phyloP scores from a whole-genome alignment of 2,888 invertebrate genomes.

The Ecliptopera silaceata region DNA sequence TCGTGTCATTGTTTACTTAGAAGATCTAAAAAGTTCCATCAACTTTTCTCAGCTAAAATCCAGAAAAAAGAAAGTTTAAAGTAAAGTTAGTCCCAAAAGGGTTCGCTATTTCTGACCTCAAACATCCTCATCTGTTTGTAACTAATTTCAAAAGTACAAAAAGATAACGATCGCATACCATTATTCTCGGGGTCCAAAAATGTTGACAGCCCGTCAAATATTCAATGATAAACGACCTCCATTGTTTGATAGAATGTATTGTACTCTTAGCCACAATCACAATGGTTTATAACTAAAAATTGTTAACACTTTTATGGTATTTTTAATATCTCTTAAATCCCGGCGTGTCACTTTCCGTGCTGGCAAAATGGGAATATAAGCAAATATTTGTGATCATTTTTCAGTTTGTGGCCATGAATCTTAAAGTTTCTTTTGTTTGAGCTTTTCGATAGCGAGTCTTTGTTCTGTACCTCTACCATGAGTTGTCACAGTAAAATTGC shows the following conservation, averaged over 20 bases:
- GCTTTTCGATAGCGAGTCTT: not conserved
- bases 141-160: constrained; percentile 29
- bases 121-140: constrained; percentile 6
- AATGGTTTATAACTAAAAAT: constrained; percentile 55
- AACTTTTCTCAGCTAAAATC: not conserved
- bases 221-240: constrained; percentile 61
- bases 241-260: constrained; percentile 62
- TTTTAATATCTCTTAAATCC: constrained; percentile 62
- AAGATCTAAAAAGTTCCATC: no score
- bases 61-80: constrained; percentile 2
- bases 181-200: constrained; percentile 33
- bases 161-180: constrained; percentile 34
- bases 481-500: no score
- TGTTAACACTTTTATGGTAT: constrained; percentile 49
- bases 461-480: no score
- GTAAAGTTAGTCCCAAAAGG: constrained; percentile 10
- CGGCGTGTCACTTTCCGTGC: constrained; percentile 52
- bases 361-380: constrained; percentile 57
- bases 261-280: constrained; percentile 46
- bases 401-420: constrained; percentile 12
- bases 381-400: constrained; percentile 43
- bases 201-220: constrained; percentile 66
- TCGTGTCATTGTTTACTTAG: no score
- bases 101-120: constrained; percentile 1
- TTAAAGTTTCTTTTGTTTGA: not conserved